Base-by-base conservation (phyloP, 2,113 vertebrate species). In the Heterocephalus glaber region DNA sequence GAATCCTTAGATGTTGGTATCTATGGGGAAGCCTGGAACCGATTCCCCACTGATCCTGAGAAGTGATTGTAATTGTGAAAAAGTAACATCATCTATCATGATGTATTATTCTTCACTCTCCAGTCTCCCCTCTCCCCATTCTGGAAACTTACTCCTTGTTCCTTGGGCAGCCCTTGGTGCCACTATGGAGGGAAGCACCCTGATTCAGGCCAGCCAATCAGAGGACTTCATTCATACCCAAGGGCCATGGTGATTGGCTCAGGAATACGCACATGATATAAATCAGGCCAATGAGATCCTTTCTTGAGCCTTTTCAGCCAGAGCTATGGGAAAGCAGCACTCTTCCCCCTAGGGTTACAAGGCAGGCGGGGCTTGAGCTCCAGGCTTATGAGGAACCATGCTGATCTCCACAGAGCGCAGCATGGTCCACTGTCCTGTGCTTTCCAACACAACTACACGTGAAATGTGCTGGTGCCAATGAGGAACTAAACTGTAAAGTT, bases 271-370 rank as follows among this genome's bases (percentile, higher is more conserved):
- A 56, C 2, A 19, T 52, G 89, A 56, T 65, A 86, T 5, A 76
- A 81, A 56, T 7, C 26, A 44, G 54, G 38, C 92, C 94, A 97
- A 79, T 70, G 22, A 89, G 86, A 86, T 54, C 52, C 79, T 93
- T 52, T 84, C 79, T 33, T 60, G 65, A 63, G 72, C 86, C 58
- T 54, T 77, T 70, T 63, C 86, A 0, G 12, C 82, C 56, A 68
- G 68, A 87, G 63, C 63, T 52, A 5, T 2, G 4, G 28, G 86
- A 35, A 68, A 82, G n/a, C 19, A 10, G 47, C 26, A 3, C 35
- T 35, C 12, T 44, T 79, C 47, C 13, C 44, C 41, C 17, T 54
- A 28, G 56, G 35, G 1, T 5, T 38, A 35, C 74, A 17, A 2
- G 49, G 84, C 19, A n/a, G 54, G 82, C 14, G 5, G 30, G 54